Evolutionary conservation across 2,797 vertebrate species (phyloP).

Genomic region (Schizopygopsis pylzovi): DNA sequence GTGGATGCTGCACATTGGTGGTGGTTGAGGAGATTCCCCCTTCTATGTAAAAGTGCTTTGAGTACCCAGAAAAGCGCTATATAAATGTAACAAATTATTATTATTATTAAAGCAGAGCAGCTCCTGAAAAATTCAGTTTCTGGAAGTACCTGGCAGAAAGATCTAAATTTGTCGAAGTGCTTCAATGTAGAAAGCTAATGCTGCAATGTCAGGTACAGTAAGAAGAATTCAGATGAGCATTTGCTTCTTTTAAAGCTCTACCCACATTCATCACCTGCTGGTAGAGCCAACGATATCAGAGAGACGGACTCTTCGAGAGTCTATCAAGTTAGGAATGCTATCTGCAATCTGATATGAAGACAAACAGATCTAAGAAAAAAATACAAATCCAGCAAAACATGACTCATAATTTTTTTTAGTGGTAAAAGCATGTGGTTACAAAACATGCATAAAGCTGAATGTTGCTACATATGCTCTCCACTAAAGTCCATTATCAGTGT

Average conservation of each 20-base stretch:
- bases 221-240: background rate
- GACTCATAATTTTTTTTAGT: background rate
- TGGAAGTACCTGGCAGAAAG: slow-evolving; percentile 65
- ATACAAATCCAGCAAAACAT: background rate
- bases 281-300: background rate
- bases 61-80: no score
- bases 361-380: background rate
- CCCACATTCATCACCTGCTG: slow-evolving; percentile 10
- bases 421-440: background rate
- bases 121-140: slow-evolving; percentile 62
- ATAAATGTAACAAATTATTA: no score
- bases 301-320: background rate
- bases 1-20: no score
- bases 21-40: no score
- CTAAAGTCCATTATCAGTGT: background rate
- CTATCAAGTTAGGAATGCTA: slow-evolving; percentile 16
- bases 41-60: no score
- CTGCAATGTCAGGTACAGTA: background rate
- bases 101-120: slow-evolving; percentile 37
- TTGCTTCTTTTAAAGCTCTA: slow-evolving; percentile 7
- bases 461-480: background rate
- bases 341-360: slow-evolving; percentile 11
- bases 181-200: slow-evolving; percentile 16
- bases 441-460: background rate
- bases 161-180: background rate